phyloP scores from a whole-genome alignment of 1,140 invertebrate genomes.

The Zaprionus camerounensis region DNA sequence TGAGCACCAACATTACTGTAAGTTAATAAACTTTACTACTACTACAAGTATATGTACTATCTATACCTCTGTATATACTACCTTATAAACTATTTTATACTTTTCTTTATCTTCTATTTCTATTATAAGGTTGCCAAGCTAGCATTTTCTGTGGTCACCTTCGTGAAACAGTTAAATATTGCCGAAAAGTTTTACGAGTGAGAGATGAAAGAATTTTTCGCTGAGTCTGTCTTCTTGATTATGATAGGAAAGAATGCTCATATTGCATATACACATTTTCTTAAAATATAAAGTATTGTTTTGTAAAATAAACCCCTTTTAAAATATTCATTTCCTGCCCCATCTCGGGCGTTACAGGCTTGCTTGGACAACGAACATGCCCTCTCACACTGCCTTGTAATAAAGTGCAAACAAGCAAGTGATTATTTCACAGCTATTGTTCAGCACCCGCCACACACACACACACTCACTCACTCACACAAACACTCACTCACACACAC shows the following conservation, averaged over 20 bases:
- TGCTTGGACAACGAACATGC: conserved; percentile 15
- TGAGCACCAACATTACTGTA: conserved; percentile 59
- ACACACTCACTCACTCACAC: conserved; percentile 13
- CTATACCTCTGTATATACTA: too few species aligned
- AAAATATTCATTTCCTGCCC: not conserved
- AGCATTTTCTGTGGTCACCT: conserved; percentile 60
- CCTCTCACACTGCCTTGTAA: conserved; percentile 50
- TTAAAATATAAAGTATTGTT: not conserved
- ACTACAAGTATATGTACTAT: too few species aligned
- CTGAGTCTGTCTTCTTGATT: not conserved
- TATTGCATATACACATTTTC: not conserved
- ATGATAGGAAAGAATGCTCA: not conserved
- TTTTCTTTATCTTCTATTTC: not conserved
- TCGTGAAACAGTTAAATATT: conserved; percentile 56
- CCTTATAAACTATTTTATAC: too few species aligned
- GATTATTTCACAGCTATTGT: conserved; percentile 81
- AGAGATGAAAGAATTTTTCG: not conserved
- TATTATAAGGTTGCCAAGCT: conserved; percentile 52
- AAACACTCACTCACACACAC: conserved; percentile 16
- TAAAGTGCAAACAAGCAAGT: conserved; percentile 80
- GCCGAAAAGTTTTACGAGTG: conserved; percentile 51
- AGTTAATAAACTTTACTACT: not conserved
- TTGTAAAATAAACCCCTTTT: not conserved
- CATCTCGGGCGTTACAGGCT: conserved; percentile 24
- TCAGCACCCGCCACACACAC: conserved; percentile 41